Base-by-base conservation (phyloP, 2,113 vertebrate genomes). In the Heteronetta atricapilla region DNA sequence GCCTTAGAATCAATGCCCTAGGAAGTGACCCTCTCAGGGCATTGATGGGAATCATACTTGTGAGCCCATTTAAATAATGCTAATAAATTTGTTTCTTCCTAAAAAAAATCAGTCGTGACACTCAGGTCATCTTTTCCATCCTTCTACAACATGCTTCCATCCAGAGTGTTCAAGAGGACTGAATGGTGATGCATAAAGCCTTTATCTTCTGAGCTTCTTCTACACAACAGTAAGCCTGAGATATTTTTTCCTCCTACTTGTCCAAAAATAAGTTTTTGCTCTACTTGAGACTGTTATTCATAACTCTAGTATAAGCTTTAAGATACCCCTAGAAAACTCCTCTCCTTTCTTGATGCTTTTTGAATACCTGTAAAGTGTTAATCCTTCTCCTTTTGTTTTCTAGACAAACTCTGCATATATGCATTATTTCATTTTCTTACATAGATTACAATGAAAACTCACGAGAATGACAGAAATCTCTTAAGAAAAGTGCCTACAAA, bases 71-170 rank as follows among this genome's bases (percentile, higher is more conserved):
- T 44, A 68, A 93, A 75, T 56, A 7, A 77, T 25, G 55, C 9
- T 17, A 84, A 36, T 46, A 63, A 70, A 81, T 88, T 36, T 75
- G 25, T 64, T 89, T 82, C 66, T 74, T 93, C 52, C 20, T 67
- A 70, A 42, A 88, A 19, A 67, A 83, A 67, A 56, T 84, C 59
- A 68, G 4, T 42, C 33, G 14, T 75, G 19, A 74, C 46, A 63
- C 64, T 67, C 53, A n/a, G 20, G 34, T 96, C 76, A 92, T 75
- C 81, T 88, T 94, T 95, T 94, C 83, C 73, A 81, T 77, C 33
- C 34, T 59, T 83, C 77, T 19, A 77, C 21, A 59, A 9, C 16
- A 63, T 55, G 34, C 29, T 92, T 94, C 55, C 33, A 62, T 33
- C 36, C 0, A 0, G 29, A 93, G 48, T 52, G 52, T 38, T 86